Evolutionary conservation across 2,888 invertebrate species (phyloP).

Genomic region (Mystacides longicornis): DNA sequence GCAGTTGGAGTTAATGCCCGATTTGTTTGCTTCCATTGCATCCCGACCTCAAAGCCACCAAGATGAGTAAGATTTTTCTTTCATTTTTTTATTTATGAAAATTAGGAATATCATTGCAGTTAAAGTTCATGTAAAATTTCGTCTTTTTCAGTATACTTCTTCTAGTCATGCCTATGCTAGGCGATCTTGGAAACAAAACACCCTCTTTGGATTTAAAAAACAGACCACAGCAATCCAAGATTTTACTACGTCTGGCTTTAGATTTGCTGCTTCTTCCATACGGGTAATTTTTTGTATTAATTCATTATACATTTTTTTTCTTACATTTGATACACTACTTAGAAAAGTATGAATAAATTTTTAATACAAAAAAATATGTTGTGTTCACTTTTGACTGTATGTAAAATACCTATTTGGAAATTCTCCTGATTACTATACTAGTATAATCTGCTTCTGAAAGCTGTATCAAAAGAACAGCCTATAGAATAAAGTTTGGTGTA

Average conservation of each 20-base stretch:
- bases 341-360: too few relatives aligned
- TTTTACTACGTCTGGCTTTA: constrained; percentile 69
- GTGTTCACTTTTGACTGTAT: too few relatives aligned
- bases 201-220: constrained; percentile 64
- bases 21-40: constrained; percentile 68
- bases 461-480: too few relatives aligned
- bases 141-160: constrained; percentile 67
- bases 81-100: neutral
- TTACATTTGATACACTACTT: too few relatives aligned
- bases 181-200: constrained; percentile 59
- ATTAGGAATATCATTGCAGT: neutral
- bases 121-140: neutral
- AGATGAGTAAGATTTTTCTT: constrained; percentile 56
- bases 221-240: constrained; percentile 58
- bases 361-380: too few relatives aligned
- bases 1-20: constrained; percentile 68
- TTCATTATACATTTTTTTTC: too few relatives aligned
- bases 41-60: constrained; percentile 77
- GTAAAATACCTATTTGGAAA: too few relatives aligned
- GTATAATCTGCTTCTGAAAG: too few relatives aligned
- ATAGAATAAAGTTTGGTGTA: too few relatives aligned
- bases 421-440: too few relatives aligned
- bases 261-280: constrained; percentile 82
- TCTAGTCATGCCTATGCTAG: constrained; percentile 71
- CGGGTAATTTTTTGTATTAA: constrained; percentile 55